Conservation (phyloP, 2,888 invertebrate genomes). For the Polia nebulosa region DNA sequence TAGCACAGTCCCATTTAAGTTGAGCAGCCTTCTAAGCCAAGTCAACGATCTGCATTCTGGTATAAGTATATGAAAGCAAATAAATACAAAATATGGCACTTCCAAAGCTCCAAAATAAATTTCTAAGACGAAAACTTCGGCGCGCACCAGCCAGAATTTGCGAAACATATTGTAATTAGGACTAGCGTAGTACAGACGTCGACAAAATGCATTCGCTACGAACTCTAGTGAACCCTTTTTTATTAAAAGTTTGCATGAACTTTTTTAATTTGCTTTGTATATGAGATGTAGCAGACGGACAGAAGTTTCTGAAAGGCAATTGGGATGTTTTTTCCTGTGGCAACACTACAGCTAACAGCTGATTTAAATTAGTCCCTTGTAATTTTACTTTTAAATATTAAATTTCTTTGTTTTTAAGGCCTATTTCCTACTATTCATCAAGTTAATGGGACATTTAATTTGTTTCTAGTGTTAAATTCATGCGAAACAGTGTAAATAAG, state of each 20-base stretch:
- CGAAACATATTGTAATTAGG: slow-evolving; percentile 38
- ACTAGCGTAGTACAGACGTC: slow-evolving; percentile 41
- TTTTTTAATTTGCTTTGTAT: slow-evolving; percentile 67
- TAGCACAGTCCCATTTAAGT: no score
- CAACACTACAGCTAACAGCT: no score
- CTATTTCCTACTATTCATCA: no score
- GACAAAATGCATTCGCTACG: slow-evolving; percentile 57
- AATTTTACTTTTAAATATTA: no score
- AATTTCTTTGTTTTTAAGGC: no score
- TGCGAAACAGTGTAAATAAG: no score
- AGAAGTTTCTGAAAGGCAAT: slow-evolving; percentile 60
- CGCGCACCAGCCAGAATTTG: neutral
- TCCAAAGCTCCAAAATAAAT: slow-evolving; percentile 3
- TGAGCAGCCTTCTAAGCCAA: no score
- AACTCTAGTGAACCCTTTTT: slow-evolving; percentile 57
- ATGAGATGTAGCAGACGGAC: slow-evolving; percentile 37
- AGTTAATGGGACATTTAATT: no score
- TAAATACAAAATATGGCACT: neutral
- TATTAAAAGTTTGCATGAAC: slow-evolving; percentile 59
- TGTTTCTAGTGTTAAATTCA: no score
- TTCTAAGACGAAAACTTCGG: slow-evolving; percentile 3
- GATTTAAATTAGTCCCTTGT: no score
- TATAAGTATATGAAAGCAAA: neutral
- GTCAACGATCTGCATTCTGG: no score
- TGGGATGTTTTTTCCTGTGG: no score